A percentile compares a stretch with the other conserved stretches of the same genome.
Evolutionary conservation across 2,888 invertebrate species (phyloP).

Genomic region (Drosophila limbata): DNA sequence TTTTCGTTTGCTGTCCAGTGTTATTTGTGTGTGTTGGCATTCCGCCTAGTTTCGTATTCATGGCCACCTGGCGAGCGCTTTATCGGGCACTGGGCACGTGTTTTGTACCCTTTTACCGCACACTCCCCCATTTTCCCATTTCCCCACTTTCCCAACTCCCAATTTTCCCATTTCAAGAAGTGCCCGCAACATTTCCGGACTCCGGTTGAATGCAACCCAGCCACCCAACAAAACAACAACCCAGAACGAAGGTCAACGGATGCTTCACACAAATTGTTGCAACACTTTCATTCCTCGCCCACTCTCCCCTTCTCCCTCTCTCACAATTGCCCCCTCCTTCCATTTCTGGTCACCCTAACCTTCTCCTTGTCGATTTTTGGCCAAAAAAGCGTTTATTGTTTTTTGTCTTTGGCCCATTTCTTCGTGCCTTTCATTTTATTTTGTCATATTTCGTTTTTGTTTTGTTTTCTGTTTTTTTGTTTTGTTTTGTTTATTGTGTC

Average conservation of each 20-base stretch:
- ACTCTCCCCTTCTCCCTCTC: no score
- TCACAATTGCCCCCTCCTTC: neutral
- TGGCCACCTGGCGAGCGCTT: conserved; percentile 57
- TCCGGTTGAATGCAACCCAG: conserved; percentile 3
- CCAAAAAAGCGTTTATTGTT: conserved; percentile 33
- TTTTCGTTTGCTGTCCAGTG: conserved; percentile 33
- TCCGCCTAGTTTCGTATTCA: conserved; percentile 51
- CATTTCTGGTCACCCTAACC: neutral
- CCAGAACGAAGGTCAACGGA: conserved; percentile 50
- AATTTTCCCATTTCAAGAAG: conserved; percentile 38
- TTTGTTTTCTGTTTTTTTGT: neutral
- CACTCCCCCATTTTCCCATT: neutral
- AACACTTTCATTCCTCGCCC: conserved; percentile 14
- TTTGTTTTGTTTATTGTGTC: conserved; percentile 34
- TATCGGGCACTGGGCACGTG: conserved; percentile 49
- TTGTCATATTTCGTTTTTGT: neutral
- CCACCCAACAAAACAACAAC: neutral
- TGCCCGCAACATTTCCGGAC: conserved; percentile 51
- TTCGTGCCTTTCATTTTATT: conserved; percentile 34
- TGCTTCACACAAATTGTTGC: conserved; percentile 56
- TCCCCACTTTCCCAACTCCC: neutral
- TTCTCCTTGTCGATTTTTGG: neutral
- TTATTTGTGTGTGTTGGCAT: conserved; percentile 30
- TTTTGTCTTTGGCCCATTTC: conserved; percentile 41
- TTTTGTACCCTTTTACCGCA: conserved; percentile 23